Base-by-base conservation (phyloP, 2,113 vertebrate species). In the Pseudopipra pipra region DNA sequence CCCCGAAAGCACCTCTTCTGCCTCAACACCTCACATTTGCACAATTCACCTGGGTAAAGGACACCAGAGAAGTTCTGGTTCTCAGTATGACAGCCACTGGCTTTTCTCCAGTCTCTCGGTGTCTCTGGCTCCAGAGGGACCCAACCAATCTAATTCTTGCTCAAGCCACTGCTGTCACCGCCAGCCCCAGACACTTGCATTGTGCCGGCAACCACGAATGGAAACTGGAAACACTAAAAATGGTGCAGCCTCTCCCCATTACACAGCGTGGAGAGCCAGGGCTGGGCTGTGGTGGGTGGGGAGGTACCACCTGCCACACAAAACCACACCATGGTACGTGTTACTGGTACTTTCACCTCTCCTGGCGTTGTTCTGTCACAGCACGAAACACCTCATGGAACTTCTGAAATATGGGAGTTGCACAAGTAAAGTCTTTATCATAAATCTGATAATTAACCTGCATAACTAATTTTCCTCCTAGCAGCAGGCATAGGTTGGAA, bases 391-490 rank as follows among this genome's bases (percentile, higher is more conserved):
- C 86, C 90, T 89, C 85, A 3, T 44, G 66, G 79, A 89, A 82
- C 79, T 85, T 90, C 1, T 93, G 92, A 94, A 93, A 93, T 90
- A 92, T 5, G 22, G 22, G 67, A 86, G 49, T 63, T 89, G 59
- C 61, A 92, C 31, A 87, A 59, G 67, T 61, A 8, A 87, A 96
- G 67, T 63, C 92, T 84, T 95, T 76, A 92, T 85, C 90, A 89
- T 54, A 95, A 94, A 94, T 96, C 93, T 94, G 92, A 89, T 92
- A 93, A 92, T 74, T 90, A 96, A 94, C 84, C 55, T 66, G 84
- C 91, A 73, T 52, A 89, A 83, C 67, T 95, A 85, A 96, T 93
- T 94, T 85, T 46, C 51, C 72, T 76, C 62, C 47, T 77, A 82
- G 93, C 93, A 83, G 81, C 72, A 85, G 65, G 39, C 30, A 85